A percentile compares a stretch with the other conserved stretches of the same genome.
These are phyloP conservation scores for Melanogrammus aeglefinus DNA, from an alignment of 2,797 vertebrate species.

Conservation along the genomic window DNA sequence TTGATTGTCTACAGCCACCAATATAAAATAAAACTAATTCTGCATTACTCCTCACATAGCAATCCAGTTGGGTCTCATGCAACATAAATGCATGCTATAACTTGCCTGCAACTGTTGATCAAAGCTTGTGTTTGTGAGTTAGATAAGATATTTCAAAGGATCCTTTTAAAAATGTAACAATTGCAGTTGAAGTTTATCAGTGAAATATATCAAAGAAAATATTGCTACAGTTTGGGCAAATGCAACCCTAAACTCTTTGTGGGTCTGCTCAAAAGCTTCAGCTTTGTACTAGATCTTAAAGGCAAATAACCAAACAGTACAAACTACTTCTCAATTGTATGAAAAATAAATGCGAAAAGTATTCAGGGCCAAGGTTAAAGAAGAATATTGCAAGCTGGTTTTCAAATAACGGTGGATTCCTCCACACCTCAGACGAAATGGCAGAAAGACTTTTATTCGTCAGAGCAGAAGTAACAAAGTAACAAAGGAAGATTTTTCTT, in stretches of 20 bases:
- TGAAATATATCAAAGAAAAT: slow-evolving; percentile 43
- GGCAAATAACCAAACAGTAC: background rate
- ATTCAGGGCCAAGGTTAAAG: slow-evolving; percentile 1
- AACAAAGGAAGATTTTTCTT: slow-evolving; percentile 68
- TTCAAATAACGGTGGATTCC: background rate
- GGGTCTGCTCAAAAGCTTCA: slow-evolving; percentile 36
- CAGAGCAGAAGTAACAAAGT: slow-evolving; percentile 77
- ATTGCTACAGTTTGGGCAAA: slow-evolving; percentile 29
- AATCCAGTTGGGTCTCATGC: background rate
- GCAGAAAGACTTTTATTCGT: slow-evolving; percentile 76
- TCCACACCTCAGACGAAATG: slow-evolving; percentile 22
- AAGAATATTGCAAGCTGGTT: background rate
- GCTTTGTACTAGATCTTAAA: slow-evolving; percentile 23
- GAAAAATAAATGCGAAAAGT: background rate
- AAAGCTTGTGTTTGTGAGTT: background rate
- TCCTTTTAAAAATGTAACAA: slow-evolving; percentile 29
- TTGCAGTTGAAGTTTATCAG: slow-evolving; percentile 26
- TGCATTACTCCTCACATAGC: no score
- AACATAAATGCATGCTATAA: background rate
- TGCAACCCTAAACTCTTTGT: slow-evolving; percentile 42
- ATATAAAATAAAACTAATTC: no score
- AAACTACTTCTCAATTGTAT: background rate
- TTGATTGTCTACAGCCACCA: no score
- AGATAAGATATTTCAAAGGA: slow-evolving; percentile 11
- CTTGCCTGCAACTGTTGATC: background rate